Base-by-base conservation (phyloP, 2,888 invertebrate genomes). In the Limnephilus lunatus region DNA sequence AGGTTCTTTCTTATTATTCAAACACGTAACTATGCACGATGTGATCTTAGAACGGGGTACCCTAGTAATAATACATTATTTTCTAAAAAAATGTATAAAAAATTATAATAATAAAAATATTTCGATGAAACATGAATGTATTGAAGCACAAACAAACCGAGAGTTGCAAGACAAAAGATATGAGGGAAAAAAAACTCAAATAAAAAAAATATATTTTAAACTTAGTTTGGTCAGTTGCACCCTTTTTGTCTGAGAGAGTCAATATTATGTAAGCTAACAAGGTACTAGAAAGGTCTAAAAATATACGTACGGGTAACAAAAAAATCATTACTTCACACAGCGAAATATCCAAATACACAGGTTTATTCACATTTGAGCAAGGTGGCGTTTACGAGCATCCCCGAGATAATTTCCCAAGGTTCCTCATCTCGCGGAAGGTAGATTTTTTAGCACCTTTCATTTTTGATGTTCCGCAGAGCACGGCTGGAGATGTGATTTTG, bases 401-500 rank as follows among this genome's bases (percentile, higher is more conserved):
- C 68, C 25, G 68, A n/a, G 25, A 68, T 68, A n/a, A 68, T 68
- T 68, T 68, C 68, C 68, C 68, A 85, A 85, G 32, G 25, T 85
- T 35, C 14, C 85, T 11, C 35, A 39, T 85, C 32, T 39, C 15
- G 31, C 32, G 14, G 31, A 7, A 82, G 85, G 25, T 4, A 35
- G 39, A 25, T 35, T 32, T 32, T 85, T 85, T 85, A 85, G 19
- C 85, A 39, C 85, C 85, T 85, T 85, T 39, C 32, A 85, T 85
- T 35, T 85, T 85, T 85, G 85, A 85, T 35, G 85, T 35, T 85
- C 85, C 19, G 25, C 25, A 19, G 12, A 85, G 39, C 39, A 35
- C 35, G 39, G 25, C 35, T 35, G 39, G 32, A 85, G 39, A 85
- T 32, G 85, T 85, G 85, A 85, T 85, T 85, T 85, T 25, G 85